Conservation (phyloP, 2,113 vertebrate genomes). For the Rousettus leschenaultii region DNA sequence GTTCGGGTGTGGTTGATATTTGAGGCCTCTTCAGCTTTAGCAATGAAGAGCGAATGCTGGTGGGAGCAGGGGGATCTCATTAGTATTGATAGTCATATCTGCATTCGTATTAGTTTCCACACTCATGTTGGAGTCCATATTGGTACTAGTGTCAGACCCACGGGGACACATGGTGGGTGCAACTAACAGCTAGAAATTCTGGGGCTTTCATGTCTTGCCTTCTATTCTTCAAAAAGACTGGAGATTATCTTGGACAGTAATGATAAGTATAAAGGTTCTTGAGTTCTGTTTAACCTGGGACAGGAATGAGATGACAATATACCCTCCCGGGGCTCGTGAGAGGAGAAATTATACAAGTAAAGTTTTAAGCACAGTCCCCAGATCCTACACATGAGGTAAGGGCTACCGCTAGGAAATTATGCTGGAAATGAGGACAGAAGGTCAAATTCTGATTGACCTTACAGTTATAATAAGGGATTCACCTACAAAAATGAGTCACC, state of each 20-base stretch:
- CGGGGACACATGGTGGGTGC: too few species aligned
- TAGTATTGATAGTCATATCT: neutral
- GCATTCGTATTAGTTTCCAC: neutral
- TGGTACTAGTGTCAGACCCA: neutral
- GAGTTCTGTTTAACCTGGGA: neutral
- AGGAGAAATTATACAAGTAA: neutral
- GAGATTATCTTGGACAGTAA: neutral
- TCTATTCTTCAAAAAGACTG: neutral
- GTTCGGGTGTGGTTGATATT: rapidly evolving
- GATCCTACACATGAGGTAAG: neutral
- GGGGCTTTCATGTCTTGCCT: too few species aligned
- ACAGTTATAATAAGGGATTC: neutral
- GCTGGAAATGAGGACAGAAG: neutral
- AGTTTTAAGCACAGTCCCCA: neutral
- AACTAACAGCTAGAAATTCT: neutral
- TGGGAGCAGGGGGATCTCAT: neutral
- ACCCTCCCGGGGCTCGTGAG: neutral
- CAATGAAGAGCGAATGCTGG: rapidly evolving
- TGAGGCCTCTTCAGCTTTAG: neutral
- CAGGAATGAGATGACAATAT: neutral
- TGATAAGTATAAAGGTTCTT: neutral
- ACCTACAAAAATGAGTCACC: neutral
- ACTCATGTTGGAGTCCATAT: neutral
- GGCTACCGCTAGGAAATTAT: neutral
- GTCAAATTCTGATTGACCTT: neutral